These are phyloP conservation scores for Meda fulgida DNA, from an alignment of 2,797 vertebrate species.

Conservation along the genomic window DNA sequence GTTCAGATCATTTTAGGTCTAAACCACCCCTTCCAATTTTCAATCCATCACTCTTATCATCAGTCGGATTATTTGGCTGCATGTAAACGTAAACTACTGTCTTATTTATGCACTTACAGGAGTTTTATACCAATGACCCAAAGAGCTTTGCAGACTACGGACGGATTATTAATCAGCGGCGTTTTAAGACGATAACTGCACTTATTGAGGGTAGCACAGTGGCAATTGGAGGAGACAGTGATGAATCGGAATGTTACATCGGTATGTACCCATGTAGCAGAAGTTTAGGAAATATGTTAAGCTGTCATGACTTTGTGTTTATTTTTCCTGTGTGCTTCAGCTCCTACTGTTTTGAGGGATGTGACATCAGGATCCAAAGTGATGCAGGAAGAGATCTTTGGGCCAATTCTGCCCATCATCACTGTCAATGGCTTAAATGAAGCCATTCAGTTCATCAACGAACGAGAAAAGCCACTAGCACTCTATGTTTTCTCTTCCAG, in stretches of 20 bases:
- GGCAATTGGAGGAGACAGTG: slow-evolving; percentile 81
- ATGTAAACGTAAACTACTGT: not conserved
- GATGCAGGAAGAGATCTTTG: slow-evolving; percentile 94
- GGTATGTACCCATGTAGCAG: slow-evolving; percentile 67
- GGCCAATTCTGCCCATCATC: slow-evolving; percentile 86
- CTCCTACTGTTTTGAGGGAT: slow-evolving; percentile 84
- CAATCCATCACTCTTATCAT: not conserved
- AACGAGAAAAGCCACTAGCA: slow-evolving; percentile 86
- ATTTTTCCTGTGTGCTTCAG: slow-evolving; percentile 65
- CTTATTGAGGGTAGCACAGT: slow-evolving; percentile 85
- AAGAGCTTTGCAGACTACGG: slow-evolving; percentile 86
- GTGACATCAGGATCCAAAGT: slow-evolving; percentile 81
- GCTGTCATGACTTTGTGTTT: not conserved
- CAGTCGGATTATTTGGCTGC: not conserved
- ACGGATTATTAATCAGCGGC: slow-evolving; percentile 83
- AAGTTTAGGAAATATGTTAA: not conserved
- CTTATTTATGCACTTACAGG: slow-evolving; percentile 70
- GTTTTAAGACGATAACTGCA: slow-evolving; percentile 82
- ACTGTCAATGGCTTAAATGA: slow-evolving; percentile 78
- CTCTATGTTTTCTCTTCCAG: slow-evolving; percentile 85
- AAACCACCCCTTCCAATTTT: too few relatives aligned
- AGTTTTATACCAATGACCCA: slow-evolving; percentile 87
- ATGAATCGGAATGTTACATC: slow-evolving; percentile 83
- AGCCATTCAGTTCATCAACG: slow-evolving; percentile 86
- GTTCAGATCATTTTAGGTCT: too few relatives aligned